These are phyloP conservation scores for Endotricha flammealis DNA, from an alignment of 2,888 invertebrate species.

Conservation along the genomic window DNA sequence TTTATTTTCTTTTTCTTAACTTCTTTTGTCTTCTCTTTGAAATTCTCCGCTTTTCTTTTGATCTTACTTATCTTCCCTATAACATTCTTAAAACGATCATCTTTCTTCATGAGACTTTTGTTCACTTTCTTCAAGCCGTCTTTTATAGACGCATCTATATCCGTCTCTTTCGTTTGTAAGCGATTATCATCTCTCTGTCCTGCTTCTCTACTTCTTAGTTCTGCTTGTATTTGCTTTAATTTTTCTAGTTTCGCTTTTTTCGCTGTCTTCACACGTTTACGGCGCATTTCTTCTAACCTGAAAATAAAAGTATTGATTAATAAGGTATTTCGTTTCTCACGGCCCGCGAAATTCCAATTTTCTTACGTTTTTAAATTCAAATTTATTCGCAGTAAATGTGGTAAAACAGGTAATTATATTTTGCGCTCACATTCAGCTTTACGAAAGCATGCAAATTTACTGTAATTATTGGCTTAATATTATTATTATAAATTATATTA, in stretches of 20 bases:
- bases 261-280: slow-evolving; percentile 59
- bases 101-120: slow-evolving; percentile 65
- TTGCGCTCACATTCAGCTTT: no score
- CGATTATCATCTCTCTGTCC: slow-evolving; percentile 26
- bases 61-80: slow-evolving; percentile 67
- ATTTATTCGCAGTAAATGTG: no score
- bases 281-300: slow-evolving; percentile 67
- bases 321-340: no score
- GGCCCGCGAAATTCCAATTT: no score
- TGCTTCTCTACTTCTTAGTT: slow-evolving; percentile 36
- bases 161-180: slow-evolving; percentile 27
- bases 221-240: slow-evolving; percentile 53
- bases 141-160: slow-evolving; percentile 54
- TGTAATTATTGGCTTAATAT: no score
- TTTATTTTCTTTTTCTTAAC: slow-evolving; percentile 40
- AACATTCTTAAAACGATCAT: slow-evolving; percentile 64
- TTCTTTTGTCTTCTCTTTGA: slow-evolving; percentile 25
- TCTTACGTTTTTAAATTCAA: no score
- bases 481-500: no score
- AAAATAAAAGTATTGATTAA: no score
- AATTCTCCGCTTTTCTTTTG: slow-evolving; percentile 59
- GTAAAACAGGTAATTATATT: no score
- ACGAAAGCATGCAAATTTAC: no score
- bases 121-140: slow-evolving; percentile 58
- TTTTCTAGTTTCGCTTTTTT: slow-evolving; percentile 63